phyloP scores from a whole-genome alignment of 1,140 invertebrate genomes.

The Himalopsyche phryganea region DNA sequence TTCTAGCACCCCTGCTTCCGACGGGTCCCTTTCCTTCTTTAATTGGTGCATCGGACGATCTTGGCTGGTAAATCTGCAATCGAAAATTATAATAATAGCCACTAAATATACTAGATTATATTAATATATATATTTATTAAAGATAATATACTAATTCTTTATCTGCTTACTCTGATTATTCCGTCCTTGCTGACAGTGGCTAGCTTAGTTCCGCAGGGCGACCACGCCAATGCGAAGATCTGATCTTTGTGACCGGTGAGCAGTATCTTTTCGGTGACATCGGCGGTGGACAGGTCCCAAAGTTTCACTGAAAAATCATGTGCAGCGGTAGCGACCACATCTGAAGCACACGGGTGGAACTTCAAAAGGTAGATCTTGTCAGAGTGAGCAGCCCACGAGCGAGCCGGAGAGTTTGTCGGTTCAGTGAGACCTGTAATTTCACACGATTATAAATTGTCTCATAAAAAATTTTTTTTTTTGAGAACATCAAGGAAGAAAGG shows the following conservation, averaged over 20 bases:
- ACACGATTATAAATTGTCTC: not conserved
- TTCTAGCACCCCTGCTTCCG: slow-evolving; percentile 79
- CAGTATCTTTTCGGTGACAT: slow-evolving; percentile 42
- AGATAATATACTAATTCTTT: no score
- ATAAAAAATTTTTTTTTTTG: no score
- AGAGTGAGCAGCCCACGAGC: slow-evolving; percentile 72
- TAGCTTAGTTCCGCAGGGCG: slow-evolving; percentile 77
- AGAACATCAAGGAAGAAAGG: not conserved
- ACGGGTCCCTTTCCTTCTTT: slow-evolving; percentile 78
- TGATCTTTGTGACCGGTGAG: slow-evolving; percentile 73
- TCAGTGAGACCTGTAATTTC: slow-evolving; percentile 48
- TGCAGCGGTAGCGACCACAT: slow-evolving; percentile 80
- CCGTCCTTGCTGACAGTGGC: slow-evolving; percentile 88
- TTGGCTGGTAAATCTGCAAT: slow-evolving; percentile 29
- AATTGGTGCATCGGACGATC: slow-evolving; percentile 58
- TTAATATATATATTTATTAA: no score
- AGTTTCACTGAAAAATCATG: slow-evolving; percentile 88
- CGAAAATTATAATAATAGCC: not conserved
- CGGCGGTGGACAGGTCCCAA: slow-evolving; percentile 66
- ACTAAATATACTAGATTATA: no score
- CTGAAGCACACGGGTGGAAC: slow-evolving; percentile 84
- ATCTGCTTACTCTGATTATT: slow-evolving; percentile 64
- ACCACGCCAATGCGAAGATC: slow-evolving; percentile 90
- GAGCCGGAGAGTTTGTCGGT: slow-evolving; percentile 55
- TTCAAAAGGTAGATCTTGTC: slow-evolving; percentile 91